Base-by-base conservation (phyloP, 2,113 vertebrate species). In the Neopipo cinnamomea region DNA sequence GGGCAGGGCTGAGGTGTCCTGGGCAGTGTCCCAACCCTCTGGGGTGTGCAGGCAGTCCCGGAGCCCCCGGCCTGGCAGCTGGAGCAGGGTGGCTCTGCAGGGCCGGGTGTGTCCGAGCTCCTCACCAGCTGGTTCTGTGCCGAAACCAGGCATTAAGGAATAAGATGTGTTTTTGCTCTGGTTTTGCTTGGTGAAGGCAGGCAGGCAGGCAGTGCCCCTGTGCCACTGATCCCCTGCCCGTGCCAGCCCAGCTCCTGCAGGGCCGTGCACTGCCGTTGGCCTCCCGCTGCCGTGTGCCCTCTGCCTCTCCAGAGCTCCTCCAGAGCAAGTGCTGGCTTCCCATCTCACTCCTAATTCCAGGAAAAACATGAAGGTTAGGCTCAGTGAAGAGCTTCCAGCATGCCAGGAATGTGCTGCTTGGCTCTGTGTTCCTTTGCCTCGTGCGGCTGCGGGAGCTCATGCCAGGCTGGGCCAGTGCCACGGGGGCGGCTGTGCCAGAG, bases 351-450 rank as follows among this genome's bases (percentile, higher is more conserved):
- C 89, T 82, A 71, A 93, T 93, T 97, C 91, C 92, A 94, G 94
- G 93, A 97, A 96, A 95, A 87, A 89, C 94, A 82, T 14, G 56
- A 76, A 97, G 77, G 85, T 89, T 97, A 55, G 86, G 77, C 82
- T 95, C 7, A 1, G 86, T 74, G 44, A 85, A 91, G 90, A 85
- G 65, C 82, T 82, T 85, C 59, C 35, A 79, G 85, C 47, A 15
- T 83, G 91, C 97, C 96, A 97, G 93, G 91, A 96, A 97, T 95
- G 93, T 67, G 85, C 92, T 96, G 82, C 93, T 96, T 97, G 94
- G 92, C 90, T 86, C 42, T 68, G 92, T 9, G 7, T 22, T 81
- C 41, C 53, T 41, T 37, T 78, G 94, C 97, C 94, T 94, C 72
- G 30, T 84, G 73, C 91, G 61, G 50, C 93, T 42, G 35, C 6